Percentiles rank a stretch among this genome's conserved stretches.
Evolutionary conservation across 2,113 vertebrate species (phyloP).

Genomic region (Crypturellus undulatus): DNA sequence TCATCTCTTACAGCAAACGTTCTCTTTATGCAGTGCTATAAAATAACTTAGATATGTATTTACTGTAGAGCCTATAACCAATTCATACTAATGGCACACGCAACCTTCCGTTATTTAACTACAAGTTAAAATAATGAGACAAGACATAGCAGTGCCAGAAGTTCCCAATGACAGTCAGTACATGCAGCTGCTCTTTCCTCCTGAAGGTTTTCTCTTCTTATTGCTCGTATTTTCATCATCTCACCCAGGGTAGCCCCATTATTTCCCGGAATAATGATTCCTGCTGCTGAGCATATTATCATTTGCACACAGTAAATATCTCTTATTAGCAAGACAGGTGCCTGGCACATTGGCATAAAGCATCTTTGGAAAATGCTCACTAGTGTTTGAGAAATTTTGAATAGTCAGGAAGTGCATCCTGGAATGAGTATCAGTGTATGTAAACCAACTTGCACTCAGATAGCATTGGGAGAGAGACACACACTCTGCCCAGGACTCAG

Average conservation of each 20-base stretch:
- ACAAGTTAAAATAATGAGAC: background rate
- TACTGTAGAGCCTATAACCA: background rate
- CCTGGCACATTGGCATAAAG: background rate
- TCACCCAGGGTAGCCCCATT: background rate
- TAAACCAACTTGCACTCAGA: background rate
- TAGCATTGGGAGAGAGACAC: background rate
- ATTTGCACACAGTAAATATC: background rate
- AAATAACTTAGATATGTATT: background rate
- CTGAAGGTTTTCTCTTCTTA: background rate
- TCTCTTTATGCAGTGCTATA: background rate
- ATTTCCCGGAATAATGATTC: background rate
- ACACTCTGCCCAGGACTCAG: background rate
- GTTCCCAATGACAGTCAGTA: background rate
- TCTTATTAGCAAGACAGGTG: background rate
- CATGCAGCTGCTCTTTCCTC: background rate
- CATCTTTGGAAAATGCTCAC: background rate
- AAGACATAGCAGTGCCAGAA: background rate
- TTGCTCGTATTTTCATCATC: background rate
- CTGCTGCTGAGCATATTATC: background rate
- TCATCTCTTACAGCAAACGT: background rate
- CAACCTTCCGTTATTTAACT: conserved; percentile 6
- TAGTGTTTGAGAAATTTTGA: background rate
- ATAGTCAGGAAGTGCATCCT: background rate
- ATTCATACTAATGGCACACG: background rate
- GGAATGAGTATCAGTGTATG: background rate